These are phyloP conservation scores for Epistrophe grossulariae DNA, from an alignment of 2,888 invertebrate species.

Conservation along the genomic window DNA sequence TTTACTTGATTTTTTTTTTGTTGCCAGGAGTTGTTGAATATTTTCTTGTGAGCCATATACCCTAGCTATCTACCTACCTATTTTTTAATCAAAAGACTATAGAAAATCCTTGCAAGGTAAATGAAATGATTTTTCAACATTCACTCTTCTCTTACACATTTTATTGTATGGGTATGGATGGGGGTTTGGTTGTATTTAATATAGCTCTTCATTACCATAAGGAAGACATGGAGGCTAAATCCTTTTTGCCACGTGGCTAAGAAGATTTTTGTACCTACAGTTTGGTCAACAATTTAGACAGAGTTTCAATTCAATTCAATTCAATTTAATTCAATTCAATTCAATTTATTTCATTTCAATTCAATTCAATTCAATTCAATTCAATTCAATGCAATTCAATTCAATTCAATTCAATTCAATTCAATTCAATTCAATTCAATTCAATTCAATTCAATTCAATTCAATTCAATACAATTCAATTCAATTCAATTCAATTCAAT, in stretches of 20 bases:
- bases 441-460: no score
- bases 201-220: slow-evolving; percentile 6
- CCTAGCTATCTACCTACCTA: neutral
- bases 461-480: no score
- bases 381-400: no score
- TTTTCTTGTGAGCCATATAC: slow-evolving; percentile 24
- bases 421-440: no score
- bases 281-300: neutral
- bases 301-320: no score
- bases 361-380: no score
- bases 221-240: slow-evolving; percentile 25
- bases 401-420: no score
- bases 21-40: slow-evolving; percentile 27
- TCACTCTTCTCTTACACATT: slow-evolving; percentile 7
- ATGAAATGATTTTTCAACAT: slow-evolving; percentile 64
- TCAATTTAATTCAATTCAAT: no score
- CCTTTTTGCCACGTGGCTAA: slow-evolving; percentile 30
- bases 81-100: slow-evolving; percentile 62
- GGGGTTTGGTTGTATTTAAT: slow-evolving; percentile 4
- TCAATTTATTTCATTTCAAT: no score
- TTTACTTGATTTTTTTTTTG: no score
- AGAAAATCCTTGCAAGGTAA: slow-evolving; percentile 61
- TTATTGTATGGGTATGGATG: neutral
- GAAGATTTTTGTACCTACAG: neutral
- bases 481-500: no score